Evolutionary conservation across 2,113 vertebrate species (phyloP).

Genomic region (Erythrolamprus reginae): DNA sequence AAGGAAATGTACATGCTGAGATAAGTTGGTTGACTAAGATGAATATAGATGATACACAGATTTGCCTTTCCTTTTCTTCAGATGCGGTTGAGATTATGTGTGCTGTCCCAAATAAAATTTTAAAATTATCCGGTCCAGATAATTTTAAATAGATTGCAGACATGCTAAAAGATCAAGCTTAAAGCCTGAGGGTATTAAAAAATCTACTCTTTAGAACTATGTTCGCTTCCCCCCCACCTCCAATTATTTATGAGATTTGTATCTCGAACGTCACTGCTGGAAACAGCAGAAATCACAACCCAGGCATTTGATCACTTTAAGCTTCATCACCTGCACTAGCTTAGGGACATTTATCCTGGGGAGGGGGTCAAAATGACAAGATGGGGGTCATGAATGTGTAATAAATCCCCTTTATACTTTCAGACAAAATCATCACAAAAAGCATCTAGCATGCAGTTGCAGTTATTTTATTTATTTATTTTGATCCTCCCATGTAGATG

Average conservation of each 20-base stretch:
- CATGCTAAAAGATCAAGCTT: background rate
- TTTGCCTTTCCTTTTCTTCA: background rate
- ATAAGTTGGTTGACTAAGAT: background rate
- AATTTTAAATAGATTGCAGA: background rate
- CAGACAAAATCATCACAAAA: background rate
- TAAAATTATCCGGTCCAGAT: background rate
- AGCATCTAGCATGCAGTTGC: background rate
- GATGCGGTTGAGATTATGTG: background rate
- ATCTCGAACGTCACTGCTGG: background rate
- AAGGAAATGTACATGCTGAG: background rate
- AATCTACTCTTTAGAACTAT: background rate
- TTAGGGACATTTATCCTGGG: too few species aligned
- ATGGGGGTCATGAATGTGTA: background rate
- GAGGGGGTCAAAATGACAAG: background rate
- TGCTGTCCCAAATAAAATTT: background rate
- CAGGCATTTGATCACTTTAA: background rate
- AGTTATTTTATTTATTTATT: background rate
- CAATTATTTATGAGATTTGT: background rate
- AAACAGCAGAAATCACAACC: background rate
- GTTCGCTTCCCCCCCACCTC: background rate
- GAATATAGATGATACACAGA: background rate
- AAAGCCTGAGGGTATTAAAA: background rate
- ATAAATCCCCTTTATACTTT: background rate
- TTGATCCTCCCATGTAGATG: background rate
- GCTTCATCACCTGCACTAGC: background rate